Percentiles rank a stretch among this genome's conserved stretches.
phyloP scores from a whole-genome alignment of 92 coral and sea anemone species.

The Epizoanthus fatuus region DNA sequence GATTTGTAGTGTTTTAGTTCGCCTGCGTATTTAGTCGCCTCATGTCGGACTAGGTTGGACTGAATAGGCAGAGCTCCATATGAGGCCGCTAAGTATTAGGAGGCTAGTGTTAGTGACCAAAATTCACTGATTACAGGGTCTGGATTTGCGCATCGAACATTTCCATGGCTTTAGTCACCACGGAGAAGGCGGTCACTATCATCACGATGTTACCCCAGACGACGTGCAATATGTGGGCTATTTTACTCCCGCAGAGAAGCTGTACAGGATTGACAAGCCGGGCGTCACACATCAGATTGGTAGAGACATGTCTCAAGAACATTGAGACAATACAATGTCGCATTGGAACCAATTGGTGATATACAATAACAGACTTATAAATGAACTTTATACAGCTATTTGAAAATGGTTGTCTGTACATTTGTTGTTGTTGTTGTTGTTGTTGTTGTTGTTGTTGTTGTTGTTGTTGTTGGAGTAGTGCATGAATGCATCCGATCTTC shows the following conservation, averaged over 20 bases:
- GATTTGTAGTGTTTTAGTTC: too few species aligned
- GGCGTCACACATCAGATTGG: constrained; percentile 77
- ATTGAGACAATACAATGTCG: background rate
- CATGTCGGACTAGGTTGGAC: too few species aligned
- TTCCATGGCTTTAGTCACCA: constrained; percentile 97
- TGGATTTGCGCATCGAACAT: constrained; percentile 96
- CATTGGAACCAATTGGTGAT: background rate
- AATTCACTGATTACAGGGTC: constrained; percentile 71
- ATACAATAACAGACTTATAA: too few species aligned
- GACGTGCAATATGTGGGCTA: constrained; percentile 94
- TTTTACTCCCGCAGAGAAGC: constrained; percentile 86
- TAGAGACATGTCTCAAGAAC: constrained; percentile 56
- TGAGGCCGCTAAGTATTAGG: too few species aligned
- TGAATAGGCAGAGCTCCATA: too few species aligned
- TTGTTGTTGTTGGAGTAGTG: too few species aligned
- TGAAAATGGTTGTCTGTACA: too few species aligned
- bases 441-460: too few species aligned
- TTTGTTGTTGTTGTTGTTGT: too few species aligned
- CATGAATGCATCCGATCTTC: too few species aligned
- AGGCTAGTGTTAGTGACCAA: background rate
- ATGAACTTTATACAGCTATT: background rate
- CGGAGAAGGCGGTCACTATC: constrained; percentile 99
- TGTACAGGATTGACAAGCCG: constrained; percentile 95
- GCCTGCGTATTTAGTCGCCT: too few species aligned
- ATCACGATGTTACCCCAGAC: constrained; percentile 94